Evolutionary conservation across 2,113 vertebrate genomes (phyloP).

Genomic region (Ciconia boyciana): DNA sequence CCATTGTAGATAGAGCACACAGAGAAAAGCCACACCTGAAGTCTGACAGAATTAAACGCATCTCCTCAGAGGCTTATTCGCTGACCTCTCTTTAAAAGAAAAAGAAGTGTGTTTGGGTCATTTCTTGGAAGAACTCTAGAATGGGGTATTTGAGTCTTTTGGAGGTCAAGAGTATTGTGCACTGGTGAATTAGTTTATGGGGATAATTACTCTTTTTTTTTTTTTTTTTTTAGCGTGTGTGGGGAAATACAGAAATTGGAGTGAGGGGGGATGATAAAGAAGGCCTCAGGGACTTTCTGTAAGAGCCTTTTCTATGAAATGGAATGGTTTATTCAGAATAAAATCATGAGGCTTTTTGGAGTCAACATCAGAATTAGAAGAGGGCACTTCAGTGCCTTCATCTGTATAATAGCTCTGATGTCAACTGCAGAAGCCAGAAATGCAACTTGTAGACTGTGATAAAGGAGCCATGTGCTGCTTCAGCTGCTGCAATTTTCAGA

Average conservation of each 20-base stretch:
- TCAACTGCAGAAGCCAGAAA: not conserved
- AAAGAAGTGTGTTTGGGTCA: not conserved
- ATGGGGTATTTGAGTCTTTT: not conserved
- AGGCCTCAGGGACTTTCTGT: not conserved
- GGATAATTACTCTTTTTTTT: not conserved
- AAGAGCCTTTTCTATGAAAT: not conserved
- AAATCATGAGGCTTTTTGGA: not conserved
- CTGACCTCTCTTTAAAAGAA: not conserved
- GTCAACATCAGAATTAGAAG: not conserved
- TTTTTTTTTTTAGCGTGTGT: not conserved
- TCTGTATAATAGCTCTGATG: not conserved
- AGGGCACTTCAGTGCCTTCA: not conserved
- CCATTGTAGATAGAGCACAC: not conserved
- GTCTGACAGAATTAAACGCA: not conserved
- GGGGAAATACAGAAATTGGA: not conserved
- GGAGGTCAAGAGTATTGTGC: not conserved
- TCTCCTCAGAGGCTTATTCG: not conserved
- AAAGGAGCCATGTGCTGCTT: not conserved
- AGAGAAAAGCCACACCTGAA: not conserved
- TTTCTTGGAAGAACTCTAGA: not conserved
- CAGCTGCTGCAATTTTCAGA: not conserved
- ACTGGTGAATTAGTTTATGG: not conserved
- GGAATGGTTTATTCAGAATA: not conserved
- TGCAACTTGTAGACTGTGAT: not conserved
- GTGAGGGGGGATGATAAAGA: not conserved